Base-by-base conservation (phyloP, 2,797 vertebrate genomes). In the Varecia variegata region DNA sequence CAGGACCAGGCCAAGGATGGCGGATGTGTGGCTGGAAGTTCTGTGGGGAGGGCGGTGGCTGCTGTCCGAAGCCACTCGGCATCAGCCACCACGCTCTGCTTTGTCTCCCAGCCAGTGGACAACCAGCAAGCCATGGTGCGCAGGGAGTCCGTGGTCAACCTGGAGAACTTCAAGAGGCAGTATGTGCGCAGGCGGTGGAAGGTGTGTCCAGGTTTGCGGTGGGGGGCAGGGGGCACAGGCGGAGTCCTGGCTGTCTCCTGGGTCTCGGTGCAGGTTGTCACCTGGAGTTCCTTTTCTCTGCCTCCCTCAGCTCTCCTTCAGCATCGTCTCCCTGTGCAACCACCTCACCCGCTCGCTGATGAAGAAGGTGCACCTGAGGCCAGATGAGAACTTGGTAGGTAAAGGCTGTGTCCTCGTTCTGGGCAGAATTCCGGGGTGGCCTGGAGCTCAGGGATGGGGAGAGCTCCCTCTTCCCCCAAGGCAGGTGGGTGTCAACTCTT, bases 141-240 rank as follows among this genome's bases (percentile, higher is more conserved):
- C 97, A 98, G 99, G 97, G 98, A 99, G 82, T 99, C 99, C 0
- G 98, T 99, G 95, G 98, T 99, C 97, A 99, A 99, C 98, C 97
- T 99, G 98, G 99, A 99, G 97, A 99, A 99, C 98, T 99, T 99
- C 98, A 99, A 98, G 98, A 99, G 98, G 97, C 99, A 99, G 60
- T 99, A 99, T 0, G 99, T 99, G 94, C 98, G 99, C 70, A 99
- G 99, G 87, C 98, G 99, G 47, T 99, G 99, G 99, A 99, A 99
- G 99, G 99, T 99, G 98, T 92, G 96, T 92, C 38, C 1, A 27
- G 58, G 67, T 15, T 14, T 21, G 2, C 73, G 43, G 5, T 2
- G 7, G 6, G 11, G 62, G 43, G 5, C 0, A 7, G 21, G 71
- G 32, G 27, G 0, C 35, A 5, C 27, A 5, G 23, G 43, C 0